These are phyloP conservation scores for Macroglossus sobrinus DNA, from an alignment of 2,113 vertebrate genomes.

Conservation along the genomic window DNA sequence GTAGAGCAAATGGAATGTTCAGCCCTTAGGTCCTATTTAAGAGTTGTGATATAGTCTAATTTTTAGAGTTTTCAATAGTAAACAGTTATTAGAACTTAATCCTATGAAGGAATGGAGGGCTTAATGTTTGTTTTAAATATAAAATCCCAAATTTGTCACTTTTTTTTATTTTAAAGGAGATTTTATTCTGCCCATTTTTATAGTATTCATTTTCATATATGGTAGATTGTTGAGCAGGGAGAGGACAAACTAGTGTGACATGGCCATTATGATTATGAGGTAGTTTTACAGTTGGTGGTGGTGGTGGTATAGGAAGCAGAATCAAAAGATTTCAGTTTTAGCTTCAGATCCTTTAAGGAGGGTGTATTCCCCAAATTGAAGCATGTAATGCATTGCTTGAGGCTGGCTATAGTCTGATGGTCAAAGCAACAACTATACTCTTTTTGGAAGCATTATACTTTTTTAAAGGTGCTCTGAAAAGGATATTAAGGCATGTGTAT, in stretches of 20 bases:
- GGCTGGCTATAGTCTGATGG: background rate
- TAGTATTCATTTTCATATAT: background rate
- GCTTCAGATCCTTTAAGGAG: background rate
- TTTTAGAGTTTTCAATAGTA: background rate
- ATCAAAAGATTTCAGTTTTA: background rate
- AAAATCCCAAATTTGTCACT: background rate
- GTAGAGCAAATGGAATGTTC: background rate
- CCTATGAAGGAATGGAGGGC: background rate
- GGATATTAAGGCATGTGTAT: background rate
- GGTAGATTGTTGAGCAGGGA: background rate
- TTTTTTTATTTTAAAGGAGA: background rate
- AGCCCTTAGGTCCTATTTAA: background rate
- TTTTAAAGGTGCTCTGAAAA: background rate
- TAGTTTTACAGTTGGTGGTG: background rate
- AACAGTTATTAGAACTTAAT: background rate
- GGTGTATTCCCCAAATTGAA: background rate
- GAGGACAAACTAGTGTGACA: background rate
- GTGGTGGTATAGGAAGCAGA: background rate
- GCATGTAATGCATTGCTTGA: background rate
- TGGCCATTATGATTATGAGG: background rate
- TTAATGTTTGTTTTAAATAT: conserved; percentile 19
- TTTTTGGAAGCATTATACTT: background rate
- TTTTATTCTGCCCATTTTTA: background rate
- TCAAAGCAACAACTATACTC: background rate
- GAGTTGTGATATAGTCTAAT: background rate